Evolutionary conservation across 1,140 invertebrate genomes (phyloP), one percentile per base, ranked within the genome.

Genomic region (Venturia canescens): DNA sequence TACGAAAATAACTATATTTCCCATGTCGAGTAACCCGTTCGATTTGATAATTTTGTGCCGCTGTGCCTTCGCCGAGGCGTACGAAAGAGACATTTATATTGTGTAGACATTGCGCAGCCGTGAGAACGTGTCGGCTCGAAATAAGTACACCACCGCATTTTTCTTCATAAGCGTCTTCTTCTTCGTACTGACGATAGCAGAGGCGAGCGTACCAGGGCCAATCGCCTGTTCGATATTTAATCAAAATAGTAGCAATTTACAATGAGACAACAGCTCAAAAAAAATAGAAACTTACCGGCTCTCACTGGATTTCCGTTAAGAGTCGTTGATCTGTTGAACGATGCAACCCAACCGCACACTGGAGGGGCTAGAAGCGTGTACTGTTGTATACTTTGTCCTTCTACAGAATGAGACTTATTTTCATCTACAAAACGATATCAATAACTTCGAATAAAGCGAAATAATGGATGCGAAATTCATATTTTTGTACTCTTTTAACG

Each of bases 91-190:
- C 87, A 79, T 93, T 93, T 15, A 89, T 80, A 50, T 93, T 67
- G 91, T 89, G 50, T 94, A 89, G 18, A 98, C 95, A 89, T 88
- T 98, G 97, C 0, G 94, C 96, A 7, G 97, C 97, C 1, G 97
- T 98, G 5, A 98, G 82, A 0, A 98, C 92, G 87, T 97, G 97
- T 15, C 93, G 90, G 0, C 92, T 84, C 16, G 94, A 95, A 67
- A 98, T 93, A 0, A 98, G 92, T 34, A 95, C 94, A 18, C 95
- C 97, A 0, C 96, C 97, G 88, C 97, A 98, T 18, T 94, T 88
- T 93, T 94, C 96, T 83, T 91, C 90, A 13, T 44, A 44, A 13
- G 1, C 1, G 0, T 92, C 85, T 89, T 63, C 86, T 86, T 89
- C 90, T n/a, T 92, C 83, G 26, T 83, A 84, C 82, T 91, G 90